These are phyloP conservation scores for Zaprionus bogoriensis DNA, from an alignment of 2,888 invertebrate genomes.

Conservation along the genomic window DNA sequence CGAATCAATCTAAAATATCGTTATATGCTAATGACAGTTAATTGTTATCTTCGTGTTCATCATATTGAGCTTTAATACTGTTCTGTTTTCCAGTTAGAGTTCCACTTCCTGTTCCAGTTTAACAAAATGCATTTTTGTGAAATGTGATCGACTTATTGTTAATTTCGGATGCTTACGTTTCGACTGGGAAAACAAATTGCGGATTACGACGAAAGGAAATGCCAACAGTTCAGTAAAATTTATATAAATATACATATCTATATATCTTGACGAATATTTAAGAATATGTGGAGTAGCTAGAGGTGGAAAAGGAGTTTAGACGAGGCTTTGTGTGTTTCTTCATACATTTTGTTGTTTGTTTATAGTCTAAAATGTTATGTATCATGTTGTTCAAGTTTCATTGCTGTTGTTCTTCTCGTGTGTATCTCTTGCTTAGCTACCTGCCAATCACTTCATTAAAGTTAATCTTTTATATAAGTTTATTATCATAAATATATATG, in stretches of 20 bases:
- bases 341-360: not conserved
- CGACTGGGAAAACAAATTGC: conserved; percentile 28
- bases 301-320: not conserved
- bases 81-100: conserved; percentile 13
- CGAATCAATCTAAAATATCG: conserved; percentile 18
- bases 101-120: conserved; percentile 2
- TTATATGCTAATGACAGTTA: not conserved
- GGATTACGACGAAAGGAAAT: conserved; percentile 14
- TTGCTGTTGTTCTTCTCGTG: conserved; percentile 15
- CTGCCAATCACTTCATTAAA: conserved; percentile 35
- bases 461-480: conserved; percentile 40
- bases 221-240: conserved; percentile 9
- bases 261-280: conserved; percentile 3
- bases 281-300: not conserved
- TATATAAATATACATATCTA: conserved; percentile 4
- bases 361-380: conserved; percentile 28
- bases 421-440: conserved; percentile 41
- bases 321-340: not conserved
- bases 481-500: conserved; percentile 47
- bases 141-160: conserved; percentile 60
- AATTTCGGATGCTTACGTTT: conserved; percentile 44
- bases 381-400: conserved; percentile 14
- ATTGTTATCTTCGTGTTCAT: not conserved
- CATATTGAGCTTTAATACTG: conserved; percentile 66
- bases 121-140: conserved; percentile 46